Evolutionary conservation across 2,888 invertebrate genomes (phyloP), one percentile per base, ranked within the genome.

Genomic region (Nemotelus nigrinus): DNA sequence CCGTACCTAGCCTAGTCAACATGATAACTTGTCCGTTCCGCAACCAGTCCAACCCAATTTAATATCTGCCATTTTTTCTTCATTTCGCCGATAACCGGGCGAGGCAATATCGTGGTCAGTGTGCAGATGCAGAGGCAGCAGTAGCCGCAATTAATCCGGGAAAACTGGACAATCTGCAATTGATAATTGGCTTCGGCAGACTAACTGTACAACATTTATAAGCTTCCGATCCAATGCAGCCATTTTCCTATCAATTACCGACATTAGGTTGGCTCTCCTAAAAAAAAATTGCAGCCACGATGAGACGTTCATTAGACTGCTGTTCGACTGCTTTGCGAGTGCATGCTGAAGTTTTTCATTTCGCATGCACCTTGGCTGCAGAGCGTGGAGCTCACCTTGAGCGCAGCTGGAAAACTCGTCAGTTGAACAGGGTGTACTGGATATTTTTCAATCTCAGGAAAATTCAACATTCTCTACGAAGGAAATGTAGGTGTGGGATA

Each of bases 141-240:
- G 50, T 5, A 50, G 8, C 8, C 5, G 50, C 50, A 41, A 8
- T 65, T 44, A 65, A 45, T 45, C 7, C 25, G 25, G 65, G 65
- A 65, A 8, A 44, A 45, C 65, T 65, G 45, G 65, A 45, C 65
- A 65, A 65, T 65, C 65, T 65, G n/a, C 65, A 65, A 65, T 65
- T 65, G 65, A 65, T 65, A 65, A 65, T 65, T 65, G 65, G 65
- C 8, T 41, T 45, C 25, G 25, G 25, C 25, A 47, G 65, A 2
- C 44, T 65, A 65, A 65, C 65, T 65, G 65, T 65, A 65, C 47
- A 65, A 65, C 7, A 47, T 65, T 45, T 65, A 65, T 47, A 39
- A 47, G 65, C 65, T 65, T 65, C 65, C 65, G 65, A 65, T 65
- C n/a, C 45, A 44, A 65, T 65, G 47, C 65, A 44, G 8, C 45